Base-by-base conservation (phyloP, 2,888 invertebrate species). In the Calameuta idolon region DNA sequence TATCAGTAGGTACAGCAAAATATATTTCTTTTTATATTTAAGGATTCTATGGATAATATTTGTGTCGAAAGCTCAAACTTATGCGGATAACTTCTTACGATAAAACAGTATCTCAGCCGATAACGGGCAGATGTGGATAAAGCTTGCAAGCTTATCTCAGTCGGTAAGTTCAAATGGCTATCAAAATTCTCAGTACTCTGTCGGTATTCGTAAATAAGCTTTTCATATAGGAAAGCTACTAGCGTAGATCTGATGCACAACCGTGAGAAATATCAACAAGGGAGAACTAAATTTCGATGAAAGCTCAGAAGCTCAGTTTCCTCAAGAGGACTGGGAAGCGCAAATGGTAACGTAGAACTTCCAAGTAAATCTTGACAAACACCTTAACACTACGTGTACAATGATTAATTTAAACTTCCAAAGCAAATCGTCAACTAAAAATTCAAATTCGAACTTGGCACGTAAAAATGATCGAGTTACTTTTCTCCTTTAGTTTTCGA, bases 51-150 rank as follows among this genome's bases (percentile, higher is more conserved):
- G 55, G 55, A 55, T 55, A 55, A 23, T 9, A 55, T 23, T 55
- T 15, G 40, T 75, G 5, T n/a, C 75, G 35, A 37, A 75, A 73
- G 68, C 74, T 77, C 69, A 77, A 73, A 33, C 33, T 31, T 55
- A 69, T 71, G 69, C 68, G 15, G 74, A 68, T 55, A 12, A 34
- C 31, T 75, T 73, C 73, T 73, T 73, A 75, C 69, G 37, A 69
- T 69, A 74, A 78, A 55, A 55, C 55, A 55, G 55, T 55, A 9
- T 23, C 55, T 55, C 55, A 55, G 55, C 23, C 55, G 55, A 55
- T 55, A 55, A 55, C 5, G 40, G 4, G 40, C 12, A 15, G 40
- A 40, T 4, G 40, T 40, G 40, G 55, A 55, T 55, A 55, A 55
- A 55, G 55, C 55, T 23, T 55, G 23, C 55, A 55, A 55, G 15